These are phyloP conservation scores for Erebia epiphron DNA, from an alignment of 2,888 invertebrate species.

Conservation along the genomic window DNA sequence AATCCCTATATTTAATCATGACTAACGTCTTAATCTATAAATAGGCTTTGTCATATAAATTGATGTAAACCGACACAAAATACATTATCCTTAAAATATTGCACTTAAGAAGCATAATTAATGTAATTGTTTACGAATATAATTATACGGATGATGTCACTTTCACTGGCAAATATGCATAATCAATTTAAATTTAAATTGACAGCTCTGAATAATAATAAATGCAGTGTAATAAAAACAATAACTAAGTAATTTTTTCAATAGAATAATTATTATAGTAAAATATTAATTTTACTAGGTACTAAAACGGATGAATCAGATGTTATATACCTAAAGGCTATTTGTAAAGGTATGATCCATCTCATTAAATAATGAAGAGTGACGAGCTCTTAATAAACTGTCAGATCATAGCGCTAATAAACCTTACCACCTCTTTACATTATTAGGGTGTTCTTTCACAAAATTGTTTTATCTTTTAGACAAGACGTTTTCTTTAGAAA, in stretches of 20 bases:
- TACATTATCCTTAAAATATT: no score
- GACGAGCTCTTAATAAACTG: slow-evolving; percentile 25
- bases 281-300: background rate
- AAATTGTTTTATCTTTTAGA: slow-evolving; percentile 14
- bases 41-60: no score
- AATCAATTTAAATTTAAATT: background rate
- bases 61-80: no score
- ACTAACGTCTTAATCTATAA: no score
- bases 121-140: no score
- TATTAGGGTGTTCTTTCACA: slow-evolving; percentile 19
- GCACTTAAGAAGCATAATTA: no score
- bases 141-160: no score
- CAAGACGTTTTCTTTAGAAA: background rate
- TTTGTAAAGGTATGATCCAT: slow-evolving; percentile 16
- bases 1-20: no score
- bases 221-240: background rate
- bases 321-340: slow-evolving; percentile 18
- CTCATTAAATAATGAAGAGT: slow-evolving; percentile 19
- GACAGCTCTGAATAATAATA: background rate
- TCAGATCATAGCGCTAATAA: slow-evolving; percentile 24
- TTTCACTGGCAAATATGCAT: no score
- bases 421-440: slow-evolving; percentile 21
- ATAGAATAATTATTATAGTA: background rate
- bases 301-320: slow-evolving; percentile 3
- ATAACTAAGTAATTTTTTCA: background rate